Evolutionary conservation across 2,888 invertebrate species (phyloP), one percentile per base, ranked within the genome.

Genomic region (Nineta flava): DNA sequence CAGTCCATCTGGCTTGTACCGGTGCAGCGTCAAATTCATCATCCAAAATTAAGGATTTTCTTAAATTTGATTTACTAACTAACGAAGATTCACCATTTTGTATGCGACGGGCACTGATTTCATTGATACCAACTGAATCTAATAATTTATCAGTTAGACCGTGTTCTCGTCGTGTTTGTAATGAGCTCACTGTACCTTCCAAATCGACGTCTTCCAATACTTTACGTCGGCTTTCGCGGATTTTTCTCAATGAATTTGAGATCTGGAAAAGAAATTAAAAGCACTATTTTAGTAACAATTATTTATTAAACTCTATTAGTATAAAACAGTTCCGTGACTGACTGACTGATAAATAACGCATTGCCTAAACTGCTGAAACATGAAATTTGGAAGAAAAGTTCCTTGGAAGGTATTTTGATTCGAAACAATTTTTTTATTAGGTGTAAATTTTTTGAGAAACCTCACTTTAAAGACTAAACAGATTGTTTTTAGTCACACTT

Each of bases 161-260:
- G 47, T 70, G 59, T 54, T 76, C 69, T 58, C 76, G 69, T 53
- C 76, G 73, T 53, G 72, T 73, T 56, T 74, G 76, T 31, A 78
- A 65, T 56, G 70, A 75, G 53, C 72, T 65, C 10, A 77, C 72
- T 47, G 73, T 73, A 60, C 69, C 73, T 52, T 79, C 79, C 57
- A 81, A 71, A 56, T 81, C 80, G 46, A 77, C 68, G 57, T 80
- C 79, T 54, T 81, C 76, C 46, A 76, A 65, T 53, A 76, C 69
- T 44, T 74, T 69, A 12, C 79, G 73, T 21, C 44, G 13, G 26
- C 44, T 19, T 26, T 44, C 76, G 56, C 77, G 74, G 55, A 79
- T 71, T 56, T 77, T 74, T 60, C 70, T 73, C 52, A 79, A 64
- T 46, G 76, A 73, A 56, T 74, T 72, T 58, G 76, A 68, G 57